Base-by-base conservation (phyloP, 2,797 vertebrate genomes). In the Platalea minor region DNA sequence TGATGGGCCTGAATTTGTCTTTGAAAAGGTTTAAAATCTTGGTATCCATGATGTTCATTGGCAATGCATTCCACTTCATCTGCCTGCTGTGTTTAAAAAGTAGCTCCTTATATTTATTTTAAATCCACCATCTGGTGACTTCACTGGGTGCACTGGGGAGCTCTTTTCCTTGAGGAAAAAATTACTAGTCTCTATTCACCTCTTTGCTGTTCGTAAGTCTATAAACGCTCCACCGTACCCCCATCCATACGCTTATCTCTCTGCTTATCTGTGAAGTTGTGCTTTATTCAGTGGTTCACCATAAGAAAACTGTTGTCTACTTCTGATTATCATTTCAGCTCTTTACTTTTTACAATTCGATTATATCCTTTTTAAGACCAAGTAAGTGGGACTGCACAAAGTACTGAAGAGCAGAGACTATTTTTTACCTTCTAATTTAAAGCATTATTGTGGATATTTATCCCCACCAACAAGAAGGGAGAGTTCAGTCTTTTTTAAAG, bases 121-220 rank as follows among this genome's bases (percentile, higher is more conserved):
- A 93, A 95, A 86, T 90, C 25, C 28, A 81, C 51, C 64, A 77
- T 85, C 69, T 91, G 60, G n/a, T 95, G 72, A 70, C 68, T 94
- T 94, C 51, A 64, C 31, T 35, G 41, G 21, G 13, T 84, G 41
- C 39, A 72, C 33, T 56, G n/a, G 43, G 20, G 19, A 93, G 20
- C 3, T 84, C 23, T 75, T 79, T 85, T 41, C 56, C 74, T 64
- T 57, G 26, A 85, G 37, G 31, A 84, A 86, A 91, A 70, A 57
- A 37, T n/a, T 28, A 11, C 39, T 33, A 15, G 24, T 28, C 59
- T 64, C 77, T 83, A 53, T 54, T 89, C 10, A 57, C 26, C 31
- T 85, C 45, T 45, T 48, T 89, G 48, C 61, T 88, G 25, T 80
- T 68, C 9, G 1, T 41, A 83, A 60, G 24, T 96, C 88, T 85